Conservation (phyloP, 2,797 vertebrate genomes). For the Halcyon smyrnensis region DNA sequence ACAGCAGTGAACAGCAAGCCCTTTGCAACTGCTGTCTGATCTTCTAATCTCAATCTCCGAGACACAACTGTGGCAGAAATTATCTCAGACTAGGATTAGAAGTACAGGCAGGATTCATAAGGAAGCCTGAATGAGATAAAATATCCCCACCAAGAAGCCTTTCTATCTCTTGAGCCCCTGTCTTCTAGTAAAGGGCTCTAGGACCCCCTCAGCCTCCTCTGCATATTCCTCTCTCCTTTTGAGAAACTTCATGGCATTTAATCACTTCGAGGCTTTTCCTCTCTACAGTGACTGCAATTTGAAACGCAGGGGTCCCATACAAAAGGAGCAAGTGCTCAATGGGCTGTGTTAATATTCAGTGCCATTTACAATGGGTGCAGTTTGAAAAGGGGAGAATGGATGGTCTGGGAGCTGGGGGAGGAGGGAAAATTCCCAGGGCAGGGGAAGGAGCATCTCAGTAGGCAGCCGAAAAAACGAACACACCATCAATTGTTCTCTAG, state of each 20-base stretch:
- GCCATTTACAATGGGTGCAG: conserved; percentile 69
- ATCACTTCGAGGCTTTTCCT: conserved; percentile 54
- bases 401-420: conserved; percentile 66
- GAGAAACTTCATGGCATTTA: conserved; percentile 69
- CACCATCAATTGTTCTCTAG: conserved; percentile 23
- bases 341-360: conserved; percentile 77
- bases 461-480: not conserved
- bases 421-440: conserved; percentile 63
- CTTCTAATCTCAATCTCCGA: not conserved
- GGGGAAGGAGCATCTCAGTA: conserved; percentile 13
- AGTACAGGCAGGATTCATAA: not conserved
- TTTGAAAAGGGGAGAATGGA: conserved; percentile 75
- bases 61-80: not conserved
- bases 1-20: not conserved
- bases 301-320: conserved; percentile 74
- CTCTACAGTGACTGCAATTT: conserved; percentile 63
- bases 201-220: not conserved
- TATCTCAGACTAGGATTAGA: not conserved
- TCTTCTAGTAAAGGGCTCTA: conserved; percentile 23
- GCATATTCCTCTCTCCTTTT: conserved; percentile 49
- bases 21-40: not conserved
- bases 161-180: not conserved
- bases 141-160: not conserved
- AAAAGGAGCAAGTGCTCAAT: conserved; percentile 69
- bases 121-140: not conserved